A percentile compares a stretch with the other conserved stretches of the same genome.
phyloP scores from a whole-genome alignment of 2,888 invertebrate species.

The Eudemis profundana region DNA sequence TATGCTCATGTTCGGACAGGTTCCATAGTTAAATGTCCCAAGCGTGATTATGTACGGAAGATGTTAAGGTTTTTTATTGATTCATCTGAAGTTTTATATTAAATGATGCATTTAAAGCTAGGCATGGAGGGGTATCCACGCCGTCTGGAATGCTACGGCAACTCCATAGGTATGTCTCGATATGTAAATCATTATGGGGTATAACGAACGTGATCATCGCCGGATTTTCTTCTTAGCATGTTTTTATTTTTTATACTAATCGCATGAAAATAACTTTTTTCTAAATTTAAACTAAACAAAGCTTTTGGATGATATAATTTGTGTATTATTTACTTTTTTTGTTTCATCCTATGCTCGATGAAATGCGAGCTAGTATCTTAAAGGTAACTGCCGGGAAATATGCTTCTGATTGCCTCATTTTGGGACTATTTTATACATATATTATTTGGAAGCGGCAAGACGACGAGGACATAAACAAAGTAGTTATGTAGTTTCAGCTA shows the following conservation, averaged over 20 bases:
- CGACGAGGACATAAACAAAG: slow-evolving; percentile 19
- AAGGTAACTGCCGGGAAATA: not conserved
- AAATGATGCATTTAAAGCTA: slow-evolving; percentile 38
- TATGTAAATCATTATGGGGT: slow-evolving; percentile 23
- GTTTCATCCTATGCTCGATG: not conserved
- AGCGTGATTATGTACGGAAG: not conserved
- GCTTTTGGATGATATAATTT: not conserved
- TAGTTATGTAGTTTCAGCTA: slow-evolving; percentile 19
- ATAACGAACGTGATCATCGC: slow-evolving; percentile 79
- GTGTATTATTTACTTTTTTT: not conserved
- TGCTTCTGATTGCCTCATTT: not conserved
- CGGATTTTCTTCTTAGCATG: slow-evolving; percentile 71
- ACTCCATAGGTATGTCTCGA: slow-evolving; percentile 34
- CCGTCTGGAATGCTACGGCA: slow-evolving; percentile 16
- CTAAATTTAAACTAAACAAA: not conserved
- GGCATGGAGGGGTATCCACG: slow-evolving; percentile 37
- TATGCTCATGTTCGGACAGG: slow-evolving; percentile 1
- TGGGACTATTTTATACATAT: not conserved
- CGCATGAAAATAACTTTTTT: slow-evolving; percentile 54
- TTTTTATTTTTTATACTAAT: slow-evolving; percentile 61
- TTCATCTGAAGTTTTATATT: slow-evolving; percentile 17
- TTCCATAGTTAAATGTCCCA: not conserved
- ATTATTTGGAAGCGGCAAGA: not conserved
- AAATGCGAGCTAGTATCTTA: not conserved
- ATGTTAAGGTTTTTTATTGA: slow-evolving; percentile 5